These are phyloP conservation scores for Falco naumanni DNA, from an alignment of 2,797 vertebrate genomes.

Conservation along the genomic window DNA sequence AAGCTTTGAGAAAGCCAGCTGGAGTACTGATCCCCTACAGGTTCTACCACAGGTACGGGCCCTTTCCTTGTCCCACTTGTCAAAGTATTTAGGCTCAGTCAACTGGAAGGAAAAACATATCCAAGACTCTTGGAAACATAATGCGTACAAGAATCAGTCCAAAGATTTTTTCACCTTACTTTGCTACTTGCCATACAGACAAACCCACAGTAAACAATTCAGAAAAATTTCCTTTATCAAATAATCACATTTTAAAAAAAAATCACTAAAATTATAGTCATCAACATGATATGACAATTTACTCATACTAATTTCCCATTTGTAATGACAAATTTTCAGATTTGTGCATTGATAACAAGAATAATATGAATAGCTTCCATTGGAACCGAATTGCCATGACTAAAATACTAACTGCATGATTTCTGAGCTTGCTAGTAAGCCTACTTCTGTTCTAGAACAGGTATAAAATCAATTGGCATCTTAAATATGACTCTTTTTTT, in stretches of 20 bases:
- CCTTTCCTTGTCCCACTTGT: background rate
- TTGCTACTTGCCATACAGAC: background rate
- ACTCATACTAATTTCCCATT: background rate
- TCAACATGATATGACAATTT: background rate
- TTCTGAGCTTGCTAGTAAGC: background rate
- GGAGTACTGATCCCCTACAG: background rate
- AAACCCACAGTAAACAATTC: background rate
- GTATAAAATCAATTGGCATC: background rate
- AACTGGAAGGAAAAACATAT: background rate
- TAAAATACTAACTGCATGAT: background rate
- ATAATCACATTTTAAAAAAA: background rate
- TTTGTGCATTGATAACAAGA: background rate
- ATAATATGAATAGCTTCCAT: background rate
- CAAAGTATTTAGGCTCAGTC: background rate
- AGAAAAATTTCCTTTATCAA: background rate
- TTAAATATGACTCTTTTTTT: background rate
- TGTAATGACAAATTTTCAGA: background rate
- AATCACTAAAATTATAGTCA: background rate
- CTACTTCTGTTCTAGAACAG: background rate
- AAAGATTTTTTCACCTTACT: background rate
- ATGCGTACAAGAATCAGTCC: background rate
- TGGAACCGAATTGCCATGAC: background rate
- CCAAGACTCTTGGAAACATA: background rate
- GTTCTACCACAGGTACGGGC: background rate
- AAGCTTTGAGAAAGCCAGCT: background rate